Evolutionary conservation across 2,113 vertebrate genomes (phyloP), one percentile per base, ranked within the genome.

Genomic region (Oncorhynchus masou): DNA sequence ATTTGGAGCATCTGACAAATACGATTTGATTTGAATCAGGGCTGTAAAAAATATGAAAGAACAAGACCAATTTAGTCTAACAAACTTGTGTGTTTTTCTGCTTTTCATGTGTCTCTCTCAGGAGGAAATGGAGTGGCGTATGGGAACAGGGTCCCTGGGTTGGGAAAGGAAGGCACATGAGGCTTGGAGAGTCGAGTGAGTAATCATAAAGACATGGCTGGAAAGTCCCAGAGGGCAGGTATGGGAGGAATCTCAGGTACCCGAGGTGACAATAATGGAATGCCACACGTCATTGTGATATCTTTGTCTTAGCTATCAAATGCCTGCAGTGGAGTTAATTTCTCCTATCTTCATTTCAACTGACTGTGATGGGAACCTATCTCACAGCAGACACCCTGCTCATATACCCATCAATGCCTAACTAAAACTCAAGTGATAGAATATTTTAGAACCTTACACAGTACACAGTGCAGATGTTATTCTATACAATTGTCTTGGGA

Each of bases 161-260:
- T 70, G 68, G 11, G 8, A 49, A 49, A n/a, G 31, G 29, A n/a
- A 45, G 8, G 22, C 68, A 70, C 34, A 5, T 22, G 9, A 25
- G 29, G n/a, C n/a, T 45, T 34, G 25, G 27, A 31, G 65, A 3
- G 16, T 68, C 11, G 34, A 76, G 67, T 79, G 74, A 68, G 65
- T 70, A 45, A 65, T 34, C 39, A 45, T 8, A 48, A 68, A 80
- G 73, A 68, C 48, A 49, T 67, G 25, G 24, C 70, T 54, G 79
- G 75, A 85, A 81, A 85, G 51, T 82, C 80, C 79, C 70, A 34
- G 22, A 20, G 65, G 59, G 49, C 24, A 81, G 79, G 77, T 67
- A 75, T 64, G 16, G 67, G 13, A 77, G 75, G 80, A 85, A 84
- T 90, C 49, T 81, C 66, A 78, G 34, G 74, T 69, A 80, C 65